Percentiles rank a stretch among this genome's conserved stretches.
Conservation (phyloP, 2,797 vertebrate species). For the Pempheris klunzingeri region DNA sequence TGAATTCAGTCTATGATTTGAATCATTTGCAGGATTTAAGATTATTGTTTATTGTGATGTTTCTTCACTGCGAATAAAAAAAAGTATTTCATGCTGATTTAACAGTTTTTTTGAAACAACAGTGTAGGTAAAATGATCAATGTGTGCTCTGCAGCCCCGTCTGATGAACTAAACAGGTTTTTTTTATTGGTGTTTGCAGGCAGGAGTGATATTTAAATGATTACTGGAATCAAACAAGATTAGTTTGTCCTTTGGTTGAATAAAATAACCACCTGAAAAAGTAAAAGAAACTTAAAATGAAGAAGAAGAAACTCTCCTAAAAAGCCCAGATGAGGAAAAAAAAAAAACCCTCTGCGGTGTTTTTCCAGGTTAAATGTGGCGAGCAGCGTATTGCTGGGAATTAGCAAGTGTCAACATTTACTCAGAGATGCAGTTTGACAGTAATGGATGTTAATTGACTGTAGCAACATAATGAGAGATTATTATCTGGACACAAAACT, state of each 20-base stretch:
- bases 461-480: slow-evolving; percentile 74
- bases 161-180: background rate
- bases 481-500: slow-evolving; percentile 70
- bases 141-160: background rate
- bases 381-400: slow-evolving; percentile 59
- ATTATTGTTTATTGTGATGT: no score
- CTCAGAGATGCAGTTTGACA: slow-evolving; percentile 73
- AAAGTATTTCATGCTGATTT: background rate
- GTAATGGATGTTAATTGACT: slow-evolving; percentile 78
- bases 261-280: background rate
- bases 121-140: background rate
- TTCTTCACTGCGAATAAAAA: no score
- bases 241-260: background rate
- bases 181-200: background rate
- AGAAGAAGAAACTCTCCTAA: slow-evolving; percentile 15
- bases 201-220: background rate
- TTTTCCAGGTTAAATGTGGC: slow-evolving; percentile 60
- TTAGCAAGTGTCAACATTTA: slow-evolving; percentile 74
- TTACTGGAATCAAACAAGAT: background rate
- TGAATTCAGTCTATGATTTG: background rate
- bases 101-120: background rate
- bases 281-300: slow-evolving; percentile 30
- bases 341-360: slow-evolving; percentile 19
- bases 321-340: slow-evolving; percentile 30
- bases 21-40: background rate